Evolutionary conservation across 1,140 invertebrate genomes (phyloP).

Genomic region (Drosophila serrata): DNA sequence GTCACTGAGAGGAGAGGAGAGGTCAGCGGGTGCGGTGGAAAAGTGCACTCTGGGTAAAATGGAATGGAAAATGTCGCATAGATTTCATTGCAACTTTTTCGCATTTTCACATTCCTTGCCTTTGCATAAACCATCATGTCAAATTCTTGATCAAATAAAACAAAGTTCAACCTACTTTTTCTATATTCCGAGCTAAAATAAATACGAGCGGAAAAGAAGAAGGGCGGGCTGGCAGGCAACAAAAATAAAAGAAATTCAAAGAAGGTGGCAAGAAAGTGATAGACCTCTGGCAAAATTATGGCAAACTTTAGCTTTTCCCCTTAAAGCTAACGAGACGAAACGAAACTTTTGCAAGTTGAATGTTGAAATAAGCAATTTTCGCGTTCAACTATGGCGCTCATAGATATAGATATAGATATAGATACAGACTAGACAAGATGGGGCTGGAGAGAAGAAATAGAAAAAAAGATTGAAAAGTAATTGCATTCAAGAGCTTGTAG

Average conservation of each 20-base stretch:
- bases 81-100: conserved; percentile 32
- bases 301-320: conserved; percentile 64
- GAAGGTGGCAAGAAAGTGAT: conserved; percentile 57
- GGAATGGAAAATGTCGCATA: conserved; percentile 46
- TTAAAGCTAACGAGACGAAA: conserved; percentile 68
- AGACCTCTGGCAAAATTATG: conserved; percentile 69
- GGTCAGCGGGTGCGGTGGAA: too few relatives aligned
- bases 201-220: conserved; percentile 21
- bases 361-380: conserved; percentile 84
- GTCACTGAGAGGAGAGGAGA: conserved; percentile 19
- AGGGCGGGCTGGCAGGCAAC: conserved; percentile 17
- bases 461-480: conserved; percentile 80
- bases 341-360: conserved; percentile 73
- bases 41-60: conserved; percentile 44
- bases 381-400: conserved; percentile 46
- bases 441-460: conserved; percentile 32
- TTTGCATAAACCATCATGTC: conserved; percentile 78
- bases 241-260: conserved; percentile 58
- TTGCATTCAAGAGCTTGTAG: conserved; percentile 81
- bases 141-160: conserved; percentile 79
- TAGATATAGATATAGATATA: conserved; percentile 28
- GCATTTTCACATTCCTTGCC: conserved; percentile 16
- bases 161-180: conserved; percentile 67
- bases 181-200: conserved; percentile 31
- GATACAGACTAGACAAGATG: conserved; percentile 30